A percentile compares a stretch with the other conserved stretches of the same genome.
Evolutionary conservation across 2,113 vertebrate species (phyloP).

Genomic region (Gadus chalcogrammus): DNA sequence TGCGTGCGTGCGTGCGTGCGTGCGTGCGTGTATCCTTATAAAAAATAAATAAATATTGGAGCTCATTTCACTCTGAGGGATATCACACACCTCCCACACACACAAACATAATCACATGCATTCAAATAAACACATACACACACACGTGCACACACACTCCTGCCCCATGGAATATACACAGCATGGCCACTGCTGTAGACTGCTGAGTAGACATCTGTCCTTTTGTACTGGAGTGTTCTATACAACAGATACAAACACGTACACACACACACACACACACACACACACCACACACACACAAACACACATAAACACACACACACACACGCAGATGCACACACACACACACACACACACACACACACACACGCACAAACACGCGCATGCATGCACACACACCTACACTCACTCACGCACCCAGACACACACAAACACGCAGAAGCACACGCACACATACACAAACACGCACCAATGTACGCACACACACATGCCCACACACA

Average conservation of each 20-base stretch:
- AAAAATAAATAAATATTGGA: no score
- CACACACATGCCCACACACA: neutral
- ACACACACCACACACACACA: neutral
- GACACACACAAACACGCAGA: no score
- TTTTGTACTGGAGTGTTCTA: conserved; percentile 30
- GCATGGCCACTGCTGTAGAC: conserved; percentile 33
- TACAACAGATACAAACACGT: neutral
- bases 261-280: neutral
- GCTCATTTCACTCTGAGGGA: no score
- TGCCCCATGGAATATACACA: conserved; percentile 13
- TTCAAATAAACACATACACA: neutral
- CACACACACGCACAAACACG: no score
- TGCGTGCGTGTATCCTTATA: no score
- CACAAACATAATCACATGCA: neutral
- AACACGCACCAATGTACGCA: neutral
- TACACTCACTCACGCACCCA: neutral
- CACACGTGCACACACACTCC: neutral
- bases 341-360: neutral
- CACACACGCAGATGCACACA: neutral
- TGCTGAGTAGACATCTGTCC: conserved; percentile 55
- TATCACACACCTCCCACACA: neutral
- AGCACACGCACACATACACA: neutral
- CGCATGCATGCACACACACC: no score
- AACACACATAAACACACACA: no score
- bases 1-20: no score